Evolutionary conservation across 2,888 invertebrate genomes (phyloP).

Genomic region (Loripinus fragilis): DNA sequence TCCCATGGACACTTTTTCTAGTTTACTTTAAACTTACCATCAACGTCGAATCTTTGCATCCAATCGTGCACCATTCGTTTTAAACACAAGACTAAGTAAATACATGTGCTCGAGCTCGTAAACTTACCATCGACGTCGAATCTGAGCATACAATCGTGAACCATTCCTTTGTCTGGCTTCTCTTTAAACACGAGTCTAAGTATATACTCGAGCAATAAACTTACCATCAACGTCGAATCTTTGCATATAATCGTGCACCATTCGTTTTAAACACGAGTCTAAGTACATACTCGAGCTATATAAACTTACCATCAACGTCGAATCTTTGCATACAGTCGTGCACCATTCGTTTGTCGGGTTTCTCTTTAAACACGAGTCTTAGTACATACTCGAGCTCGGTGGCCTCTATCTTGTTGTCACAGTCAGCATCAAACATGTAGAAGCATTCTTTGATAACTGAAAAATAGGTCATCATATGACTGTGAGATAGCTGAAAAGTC

Average conservation of each 20-base stretch:
- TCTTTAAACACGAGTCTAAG: slow-evolving; percentile 14
- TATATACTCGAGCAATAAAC: not conserved
- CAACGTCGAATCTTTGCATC: slow-evolving; percentile 5
- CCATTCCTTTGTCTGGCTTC: not conserved
- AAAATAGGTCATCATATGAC: too few relatives aligned
- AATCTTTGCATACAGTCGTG: slow-evolving; percentile 1
- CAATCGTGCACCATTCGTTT: not conserved
- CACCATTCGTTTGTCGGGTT: not conserved
- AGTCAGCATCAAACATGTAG: slow-evolving; percentile 16
- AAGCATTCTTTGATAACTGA: slow-evolving; percentile 15
- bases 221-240: slow-evolving; percentile 10
- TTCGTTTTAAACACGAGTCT: slow-evolving; percentile 8
- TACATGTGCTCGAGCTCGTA: too few relatives aligned
- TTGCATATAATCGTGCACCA: not conserved
- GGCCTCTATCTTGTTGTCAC: slow-evolving; percentile 2
- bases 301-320: slow-evolving; percentile 12
- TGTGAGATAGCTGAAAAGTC: too few relatives aligned
- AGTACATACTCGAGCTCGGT: slow-evolving; percentile 1
- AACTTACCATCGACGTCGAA: slow-evolving; percentile 17
- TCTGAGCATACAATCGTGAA: not conserved
- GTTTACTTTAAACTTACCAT: slow-evolving; percentile 10
- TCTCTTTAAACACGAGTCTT: slow-evolving; percentile 8
- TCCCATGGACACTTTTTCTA: too few relatives aligned
- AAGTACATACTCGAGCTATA: slow-evolving; percentile 7
- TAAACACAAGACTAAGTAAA: slow-evolving; percentile 11